A percentile compares a stretch with the other conserved stretches of the same genome.
These are phyloP conservation scores for Dryas iulia DNA, from an alignment of 1,140 invertebrate species.

Conservation along the genomic window DNA sequence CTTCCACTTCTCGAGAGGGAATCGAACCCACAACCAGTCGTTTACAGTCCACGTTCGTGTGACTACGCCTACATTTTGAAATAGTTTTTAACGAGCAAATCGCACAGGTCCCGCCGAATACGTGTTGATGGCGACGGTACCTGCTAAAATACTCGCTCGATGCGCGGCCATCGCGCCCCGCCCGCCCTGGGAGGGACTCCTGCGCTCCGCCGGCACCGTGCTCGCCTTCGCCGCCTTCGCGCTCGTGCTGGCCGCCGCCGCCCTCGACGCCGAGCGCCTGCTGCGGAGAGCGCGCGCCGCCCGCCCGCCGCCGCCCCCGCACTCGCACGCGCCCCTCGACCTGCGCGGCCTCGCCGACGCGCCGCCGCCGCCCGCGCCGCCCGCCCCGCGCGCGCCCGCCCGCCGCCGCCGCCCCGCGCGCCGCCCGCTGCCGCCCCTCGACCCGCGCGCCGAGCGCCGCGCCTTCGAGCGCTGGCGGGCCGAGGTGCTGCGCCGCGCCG, in stretches of 20 bases:
- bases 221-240: constrained; percentile 46
- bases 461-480: constrained; percentile 57
- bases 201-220: constrained; percentile 39
- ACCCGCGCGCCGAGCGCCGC: constrained; percentile 46
- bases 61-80: too few relatives aligned
- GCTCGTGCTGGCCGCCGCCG: constrained; percentile 45
- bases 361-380: constrained; percentile 20
- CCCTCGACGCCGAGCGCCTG: constrained; percentile 52
- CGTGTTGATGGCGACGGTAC: constrained; percentile 89
- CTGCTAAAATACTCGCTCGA: constrained; percentile 86
- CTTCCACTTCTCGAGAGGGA: too few relatives aligned
- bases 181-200: constrained; percentile 88
- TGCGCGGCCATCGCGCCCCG: constrained; percentile 86
- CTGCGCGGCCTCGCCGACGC: constrained; percentile 31
- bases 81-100: too few relatives aligned
- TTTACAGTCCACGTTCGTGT: too few relatives aligned
- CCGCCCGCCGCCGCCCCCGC: constrained; percentile 17
- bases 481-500: constrained; percentile 42
- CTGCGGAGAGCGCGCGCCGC: constrained; percentile 44
- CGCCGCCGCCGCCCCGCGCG: constrained; percentile 29
- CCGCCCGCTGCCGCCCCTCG: constrained; percentile 33
- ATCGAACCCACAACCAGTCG: too few relatives aligned
- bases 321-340: constrained; percentile 44
- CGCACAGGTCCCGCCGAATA: constrained; percentile 79
- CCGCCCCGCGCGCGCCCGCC: constrained; percentile 16